Evolutionary conservation across 2,888 invertebrate species (phyloP).

Genomic region (Leptopilina myrica): DNA sequence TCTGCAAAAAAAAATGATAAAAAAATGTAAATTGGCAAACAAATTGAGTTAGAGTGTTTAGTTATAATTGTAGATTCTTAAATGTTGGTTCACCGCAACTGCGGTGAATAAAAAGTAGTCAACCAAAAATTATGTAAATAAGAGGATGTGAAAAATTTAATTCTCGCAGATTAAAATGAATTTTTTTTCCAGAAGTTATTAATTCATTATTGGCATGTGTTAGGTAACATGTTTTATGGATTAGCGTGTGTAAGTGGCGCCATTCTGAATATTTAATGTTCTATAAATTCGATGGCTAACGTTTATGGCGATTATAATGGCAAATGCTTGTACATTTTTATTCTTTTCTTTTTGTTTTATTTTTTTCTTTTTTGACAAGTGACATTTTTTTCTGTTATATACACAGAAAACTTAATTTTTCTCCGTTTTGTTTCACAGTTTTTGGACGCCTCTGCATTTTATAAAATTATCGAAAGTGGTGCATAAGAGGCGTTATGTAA

Average conservation of each 20-base stretch:
- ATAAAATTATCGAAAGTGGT: constrained; percentile 21
- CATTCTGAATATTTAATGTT: not conserved
- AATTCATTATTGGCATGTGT: not conserved
- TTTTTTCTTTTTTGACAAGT: not conserved
- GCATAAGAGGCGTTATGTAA: constrained; percentile 27
- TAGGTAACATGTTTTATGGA: constrained; percentile 12
- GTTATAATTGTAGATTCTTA: too few species aligned
- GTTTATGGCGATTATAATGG: not conserved
- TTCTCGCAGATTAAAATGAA: not conserved
- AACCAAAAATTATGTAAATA: constrained; percentile 4
- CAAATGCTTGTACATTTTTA: too few species aligned
- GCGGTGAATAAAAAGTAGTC: too few species aligned
- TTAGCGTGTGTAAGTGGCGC: constrained; percentile 1
- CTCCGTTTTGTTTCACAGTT: not conserved
- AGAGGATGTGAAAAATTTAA: not conserved
- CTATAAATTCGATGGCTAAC: constrained; percentile 10
- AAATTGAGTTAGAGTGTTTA: too few species aligned
- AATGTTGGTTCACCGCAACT: too few species aligned
- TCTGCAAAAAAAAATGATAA: too few species aligned
- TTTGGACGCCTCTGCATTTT: constrained; percentile 16
- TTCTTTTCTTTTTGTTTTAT: too few species aligned
- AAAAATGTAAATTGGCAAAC: too few species aligned
- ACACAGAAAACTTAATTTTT: not conserved
- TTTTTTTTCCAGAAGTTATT: not conserved
- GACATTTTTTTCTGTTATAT: not conserved